Evolutionary conservation across 2,888 invertebrate genomes (phyloP).

Genomic region (Lymantria dispar): DNA sequence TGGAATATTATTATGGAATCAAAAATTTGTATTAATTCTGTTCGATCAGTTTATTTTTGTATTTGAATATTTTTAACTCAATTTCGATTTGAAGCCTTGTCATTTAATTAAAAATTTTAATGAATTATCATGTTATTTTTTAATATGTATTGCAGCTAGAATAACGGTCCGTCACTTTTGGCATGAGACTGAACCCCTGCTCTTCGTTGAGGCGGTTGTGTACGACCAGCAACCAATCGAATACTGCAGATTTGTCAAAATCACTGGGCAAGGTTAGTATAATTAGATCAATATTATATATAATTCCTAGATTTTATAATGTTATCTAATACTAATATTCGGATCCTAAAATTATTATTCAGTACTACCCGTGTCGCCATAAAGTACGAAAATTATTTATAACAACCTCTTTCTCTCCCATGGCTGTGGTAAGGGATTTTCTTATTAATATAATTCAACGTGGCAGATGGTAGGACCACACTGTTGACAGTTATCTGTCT

Average conservation of each 20-base stretch:
- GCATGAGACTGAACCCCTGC: background rate
- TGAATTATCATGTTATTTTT: background rate
- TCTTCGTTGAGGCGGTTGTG: conserved; percentile 37
- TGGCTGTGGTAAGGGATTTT: background rate
- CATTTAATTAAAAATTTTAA: no score
- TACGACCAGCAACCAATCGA: conserved; percentile 40
- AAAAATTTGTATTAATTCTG: no score
- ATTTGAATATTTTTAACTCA: no score
- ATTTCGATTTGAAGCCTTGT: no score
- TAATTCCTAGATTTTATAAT: background rate
- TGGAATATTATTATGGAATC: no score
- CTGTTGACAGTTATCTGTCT: no score
- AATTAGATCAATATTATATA: no score
- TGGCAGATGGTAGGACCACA: no score
- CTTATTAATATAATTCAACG: no score
- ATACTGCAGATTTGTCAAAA: conserved; percentile 68
- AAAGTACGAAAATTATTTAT: background rate
- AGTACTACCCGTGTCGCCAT: background rate
- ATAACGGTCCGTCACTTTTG: conserved; percentile 30
- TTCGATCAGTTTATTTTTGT: no score
- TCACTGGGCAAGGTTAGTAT: conserved; percentile 55
- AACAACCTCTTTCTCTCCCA: background rate
- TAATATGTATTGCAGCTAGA: conserved; percentile 36
- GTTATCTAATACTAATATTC: background rate
- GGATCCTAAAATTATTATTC: no score